phyloP scores from a whole-genome alignment of 2,797 vertebrate species.

The Gypaetus barbatus region DNA sequence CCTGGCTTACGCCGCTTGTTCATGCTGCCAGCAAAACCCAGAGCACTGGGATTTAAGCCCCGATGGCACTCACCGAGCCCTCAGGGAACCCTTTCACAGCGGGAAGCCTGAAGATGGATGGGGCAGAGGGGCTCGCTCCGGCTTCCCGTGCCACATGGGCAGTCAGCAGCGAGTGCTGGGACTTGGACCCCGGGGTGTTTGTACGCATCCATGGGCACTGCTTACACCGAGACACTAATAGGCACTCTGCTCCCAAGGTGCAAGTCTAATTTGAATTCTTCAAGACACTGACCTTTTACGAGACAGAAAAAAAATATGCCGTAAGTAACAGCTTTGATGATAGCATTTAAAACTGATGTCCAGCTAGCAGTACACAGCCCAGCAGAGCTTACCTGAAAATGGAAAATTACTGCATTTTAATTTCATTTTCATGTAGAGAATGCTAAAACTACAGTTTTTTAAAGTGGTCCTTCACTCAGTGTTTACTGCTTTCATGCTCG shows the following conservation, averaged over 20 bases:
- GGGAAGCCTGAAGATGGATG: fast-evolving
- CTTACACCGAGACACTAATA: background rate
- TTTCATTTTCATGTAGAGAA: background rate
- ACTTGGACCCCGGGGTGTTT: fast-evolving
- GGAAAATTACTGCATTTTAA: background rate
- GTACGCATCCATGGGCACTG: background rate
- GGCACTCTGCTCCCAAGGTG: background rate
- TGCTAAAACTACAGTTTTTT: background rate
- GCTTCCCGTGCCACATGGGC: fast-evolving
- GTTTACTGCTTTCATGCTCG: background rate
- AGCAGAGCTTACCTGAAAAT: background rate
- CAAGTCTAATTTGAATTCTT: background rate
- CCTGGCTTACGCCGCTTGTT: background rate
- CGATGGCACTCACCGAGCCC: background rate
- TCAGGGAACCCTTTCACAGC: fast-evolving
- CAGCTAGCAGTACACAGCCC: background rate
- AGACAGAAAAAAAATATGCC: background rate
- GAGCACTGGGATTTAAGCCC: background rate
- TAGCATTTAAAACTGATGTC: background rate
- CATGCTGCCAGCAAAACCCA: background rate
- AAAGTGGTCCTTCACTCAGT: background rate
- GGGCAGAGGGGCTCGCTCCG: fast-evolving
- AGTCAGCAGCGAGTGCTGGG: background rate
- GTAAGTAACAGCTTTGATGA: background rate
- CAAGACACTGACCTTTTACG: background rate